Evolutionary conservation across 92 coral and sea anemone genomes (phyloP), one percentile per base, ranked within the genome.

Genomic region (Siderastrea radians): DNA sequence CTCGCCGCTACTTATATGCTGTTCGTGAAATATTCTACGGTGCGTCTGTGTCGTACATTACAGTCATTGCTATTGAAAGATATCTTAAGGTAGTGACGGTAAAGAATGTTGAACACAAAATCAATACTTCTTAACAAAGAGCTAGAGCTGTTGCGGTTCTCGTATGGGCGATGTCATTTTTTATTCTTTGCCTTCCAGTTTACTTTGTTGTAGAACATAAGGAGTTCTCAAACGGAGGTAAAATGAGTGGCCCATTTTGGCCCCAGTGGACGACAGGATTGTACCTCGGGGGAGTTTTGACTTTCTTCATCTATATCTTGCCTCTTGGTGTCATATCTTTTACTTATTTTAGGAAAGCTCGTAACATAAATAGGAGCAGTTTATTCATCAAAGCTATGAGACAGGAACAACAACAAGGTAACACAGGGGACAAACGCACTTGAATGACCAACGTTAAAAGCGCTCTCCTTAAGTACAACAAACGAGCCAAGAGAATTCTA

Each of bases 401-500:
- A 43, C 45, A 38, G 2, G 58, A 13, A 5, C 11, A 26, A 47
- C 12, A 73, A 9, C 13, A 51, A 6, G 19, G 10, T 4, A 14
- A 14, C 7, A n/a, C 3, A 1, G 54, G 46, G 1, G 77, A 70
- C 1, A 52, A 50, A 45, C 19, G 44, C 58, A 2, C 48, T 45
- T 66, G 63, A 19, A 15, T 14, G 48, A 45, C 58, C 6, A 74
- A 19, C 19, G 66, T 12, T 8, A 53, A 72, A 54, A 69, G 15
- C n/a, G 12, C 4, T 46, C 90, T 86, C 26, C 86, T 87, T n/a
- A 63, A 47, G 3, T 73, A 79, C 8, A 79, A 80, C 80, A 87
- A 47, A 15, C 59, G 78, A 7, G 90, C 86, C n/a, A 78, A 62
- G 85, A 79, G 60, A 79, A 49, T 87, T 69, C 72, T 87, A n/a